A percentile compares a stretch with the other conserved stretches of the same genome.
Evolutionary conservation across 2,113 vertebrate species (phyloP).

Genomic region (Chaetura pelagica): DNA sequence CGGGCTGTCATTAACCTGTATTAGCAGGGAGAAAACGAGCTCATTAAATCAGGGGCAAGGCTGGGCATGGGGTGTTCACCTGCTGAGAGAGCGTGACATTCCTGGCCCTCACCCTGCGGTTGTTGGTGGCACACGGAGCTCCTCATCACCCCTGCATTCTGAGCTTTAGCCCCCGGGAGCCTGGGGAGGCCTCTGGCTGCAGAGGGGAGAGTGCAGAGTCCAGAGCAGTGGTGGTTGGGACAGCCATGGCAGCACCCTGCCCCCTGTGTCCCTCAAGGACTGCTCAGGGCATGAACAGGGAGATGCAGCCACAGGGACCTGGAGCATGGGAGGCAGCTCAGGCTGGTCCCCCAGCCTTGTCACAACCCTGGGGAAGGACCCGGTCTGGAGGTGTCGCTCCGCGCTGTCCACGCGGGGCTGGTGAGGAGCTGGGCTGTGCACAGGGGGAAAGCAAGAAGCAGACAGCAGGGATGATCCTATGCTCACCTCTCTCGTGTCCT

Average conservation of each 20-base stretch:
- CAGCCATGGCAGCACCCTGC: neutral
- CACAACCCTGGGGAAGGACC: neutral
- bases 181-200: neutral
- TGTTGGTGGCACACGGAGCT: fast-evolving
- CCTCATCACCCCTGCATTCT: neutral
- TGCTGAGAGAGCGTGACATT: no score
- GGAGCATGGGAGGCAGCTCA: fast-evolving
- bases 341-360: fast-evolving
- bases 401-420: fast-evolving
- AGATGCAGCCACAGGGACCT: no score
- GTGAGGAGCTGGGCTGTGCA: no score
- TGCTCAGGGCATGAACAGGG: neutral
- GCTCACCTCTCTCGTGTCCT: fast-evolving
- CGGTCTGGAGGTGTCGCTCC: neutral
- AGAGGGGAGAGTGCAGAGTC: neutral
- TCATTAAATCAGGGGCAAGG: no score
- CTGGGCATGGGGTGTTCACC: no score
- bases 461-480: fast-evolving
- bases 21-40: no score
- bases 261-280: fast-evolving
- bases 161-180: no score
- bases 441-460: no score
- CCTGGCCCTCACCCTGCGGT: neutral
- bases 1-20: no score
- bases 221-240: fast-evolving